Evolutionary conservation across 2,888 invertebrate species (phyloP).

Genomic region (Acanthosepion lycidas): DNA sequence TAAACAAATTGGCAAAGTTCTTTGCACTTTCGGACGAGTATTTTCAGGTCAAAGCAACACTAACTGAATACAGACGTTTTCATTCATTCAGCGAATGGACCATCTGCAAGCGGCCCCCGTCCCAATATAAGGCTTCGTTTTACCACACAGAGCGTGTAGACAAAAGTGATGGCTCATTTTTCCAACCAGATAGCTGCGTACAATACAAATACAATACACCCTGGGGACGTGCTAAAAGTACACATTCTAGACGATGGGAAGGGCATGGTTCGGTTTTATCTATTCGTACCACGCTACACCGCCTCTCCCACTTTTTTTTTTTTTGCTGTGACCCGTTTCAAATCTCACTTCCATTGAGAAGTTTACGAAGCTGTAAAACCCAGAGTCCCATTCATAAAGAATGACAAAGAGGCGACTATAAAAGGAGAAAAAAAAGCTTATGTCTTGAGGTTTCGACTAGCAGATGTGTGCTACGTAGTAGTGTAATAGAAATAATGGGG

Average conservation of each 20-base stretch:
- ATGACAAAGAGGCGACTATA: background rate
- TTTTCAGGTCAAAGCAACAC: background rate
- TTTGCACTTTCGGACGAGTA: background rate
- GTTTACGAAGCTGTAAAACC: background rate
- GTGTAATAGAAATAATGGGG: background rate
- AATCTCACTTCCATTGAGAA: slow-evolving; percentile 23
- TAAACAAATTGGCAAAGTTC: background rate
- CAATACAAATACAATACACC: background rate
- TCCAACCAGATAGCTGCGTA: background rate
- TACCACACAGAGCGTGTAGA: slow-evolving; percentile 1
- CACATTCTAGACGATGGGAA: background rate
- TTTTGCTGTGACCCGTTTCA: slow-evolving; percentile 20
- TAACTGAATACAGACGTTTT: slow-evolving; percentile 4
- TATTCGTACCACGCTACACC: background rate
- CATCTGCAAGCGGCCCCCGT: background rate
- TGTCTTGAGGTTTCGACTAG: background rate
- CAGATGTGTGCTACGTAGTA: background rate
- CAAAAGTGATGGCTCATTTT: slow-evolving; percentile 24
- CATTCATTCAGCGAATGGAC: slow-evolving; percentile 15
- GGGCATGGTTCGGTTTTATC: background rate
- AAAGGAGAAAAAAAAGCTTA: background rate
- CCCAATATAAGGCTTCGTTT: background rate
- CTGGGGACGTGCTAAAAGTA: background rate
- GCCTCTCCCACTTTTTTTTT: background rate
- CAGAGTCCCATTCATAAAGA: background rate